Evolutionary conservation across 2,888 invertebrate species (phyloP), one percentile per base, ranked within the genome.

Genomic region (Anaspis maculata): DNA sequence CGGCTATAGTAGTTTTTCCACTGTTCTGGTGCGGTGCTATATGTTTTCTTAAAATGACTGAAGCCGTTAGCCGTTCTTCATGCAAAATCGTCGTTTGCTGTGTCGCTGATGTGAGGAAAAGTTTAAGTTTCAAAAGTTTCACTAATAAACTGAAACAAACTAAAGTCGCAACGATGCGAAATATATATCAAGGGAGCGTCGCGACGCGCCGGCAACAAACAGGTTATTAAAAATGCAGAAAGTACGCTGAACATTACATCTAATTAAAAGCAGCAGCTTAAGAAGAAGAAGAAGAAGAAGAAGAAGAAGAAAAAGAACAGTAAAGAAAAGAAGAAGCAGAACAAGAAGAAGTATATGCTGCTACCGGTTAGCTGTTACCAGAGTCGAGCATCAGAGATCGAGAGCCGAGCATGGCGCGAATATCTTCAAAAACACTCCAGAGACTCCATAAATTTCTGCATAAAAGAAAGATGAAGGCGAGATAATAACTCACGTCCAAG

Each of bases 81-180:
- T 51, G 53, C 53, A 52, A 51, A 51, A 51, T 44, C 50, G 53
- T 49, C 52, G 51, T 51, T n/a, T n/a, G n/a, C n/a, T n/a, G n/a
- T n/a, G n/a, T n/a, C n/a, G n/a, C n/a, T n/a, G n/a, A n/a, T n/a
- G n/a, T n/a, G n/a, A n/a, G n/a, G n/a, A n/a, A n/a, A n/a, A n/a
- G n/a, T n/a, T n/a, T 49, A 38, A 46, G 48, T 48, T 51, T 48
- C 42, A 46, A 46, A 42, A 48, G 46, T 51, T 46, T 27, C 25
- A 27, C 42, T 46, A 46, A 49, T 49, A 45, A 51, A 34, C 50
- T 45, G n/a, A 32, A 49, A 46, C 40, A 42, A 42, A 42, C 41
- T 44, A 34, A 32, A 37, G 38, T 43, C 41, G 32, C 30, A 25
- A 11, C 10, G 37, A 32, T 32, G 37, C n/a, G n/a, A n/a, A n/a